A percentile compares a stretch with the other conserved stretches of the same genome.
phyloP scores from a whole-genome alignment of 2,888 invertebrate genomes.

The Spodoptera littoralis region DNA sequence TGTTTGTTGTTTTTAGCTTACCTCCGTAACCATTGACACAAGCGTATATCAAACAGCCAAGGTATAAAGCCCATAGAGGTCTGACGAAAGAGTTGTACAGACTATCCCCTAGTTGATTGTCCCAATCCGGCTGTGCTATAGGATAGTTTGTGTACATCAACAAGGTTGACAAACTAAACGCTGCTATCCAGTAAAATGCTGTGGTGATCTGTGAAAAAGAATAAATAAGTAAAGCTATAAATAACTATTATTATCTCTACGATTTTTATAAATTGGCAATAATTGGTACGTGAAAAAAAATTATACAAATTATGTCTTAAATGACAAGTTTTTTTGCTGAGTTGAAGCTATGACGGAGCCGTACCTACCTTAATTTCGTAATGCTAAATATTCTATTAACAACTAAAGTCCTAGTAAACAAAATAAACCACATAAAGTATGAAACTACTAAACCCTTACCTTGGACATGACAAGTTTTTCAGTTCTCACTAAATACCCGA shows the following conservation, averaged over 20 bases:
- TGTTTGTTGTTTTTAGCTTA: conserved; percentile 44
- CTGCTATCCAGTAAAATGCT: conserved; percentile 50
- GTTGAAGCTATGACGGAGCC: too few species aligned
- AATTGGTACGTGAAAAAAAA: too few species aligned
- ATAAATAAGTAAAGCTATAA: background rate
- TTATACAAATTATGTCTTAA: too few species aligned
- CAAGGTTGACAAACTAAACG: conserved; percentile 38
- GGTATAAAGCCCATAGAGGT: conserved; percentile 71
- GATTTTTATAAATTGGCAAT: too few species aligned
- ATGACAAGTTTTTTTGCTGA: too few species aligned
- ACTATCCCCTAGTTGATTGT: conserved; percentile 58
- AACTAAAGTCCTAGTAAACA: too few species aligned
- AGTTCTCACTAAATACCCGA: conserved; percentile 65
- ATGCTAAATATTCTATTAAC: too few species aligned
- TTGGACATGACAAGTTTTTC: conserved; percentile 54
- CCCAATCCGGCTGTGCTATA: conserved; percentile 55
- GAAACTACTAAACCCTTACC: conserved; percentile 41
- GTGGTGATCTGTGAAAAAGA: conserved; percentile 41
- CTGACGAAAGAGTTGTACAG: conserved; percentile 70
- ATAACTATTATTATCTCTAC: too few species aligned
- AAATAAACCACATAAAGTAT: too few species aligned
- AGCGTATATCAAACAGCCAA: conserved; percentile 76
- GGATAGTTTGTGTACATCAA: conserved; percentile 57
- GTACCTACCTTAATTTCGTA: too few species aligned
- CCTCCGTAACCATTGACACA: conserved; percentile 80